Conservation (phyloP, 2,797 vertebrate species). For the Fringilla coelebs region DNA sequence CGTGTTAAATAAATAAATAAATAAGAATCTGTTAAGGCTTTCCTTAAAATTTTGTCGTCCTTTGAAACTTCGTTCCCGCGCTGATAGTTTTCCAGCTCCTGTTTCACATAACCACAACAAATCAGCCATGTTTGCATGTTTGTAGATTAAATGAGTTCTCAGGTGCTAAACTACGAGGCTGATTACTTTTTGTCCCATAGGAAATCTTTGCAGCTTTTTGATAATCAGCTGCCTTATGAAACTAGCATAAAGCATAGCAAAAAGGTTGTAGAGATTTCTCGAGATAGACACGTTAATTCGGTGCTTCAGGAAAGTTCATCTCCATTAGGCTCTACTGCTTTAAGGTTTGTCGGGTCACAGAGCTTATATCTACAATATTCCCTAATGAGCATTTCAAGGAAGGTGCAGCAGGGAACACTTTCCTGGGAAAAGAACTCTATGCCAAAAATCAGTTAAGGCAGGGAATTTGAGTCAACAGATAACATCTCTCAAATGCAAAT, state of each 20-base stretch:
- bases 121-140: not conserved
- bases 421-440: not conserved
- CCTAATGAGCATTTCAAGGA: not conserved
- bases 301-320: not conserved
- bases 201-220: not conserved
- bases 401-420: not conserved
- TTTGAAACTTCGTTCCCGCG: rapidly evolving
- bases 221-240: not conserved
- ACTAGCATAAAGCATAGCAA: not conserved
- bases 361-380: not conserved
- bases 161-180: not conserved
- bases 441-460: not conserved
- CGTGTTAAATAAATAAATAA: not conserved
- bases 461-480: not conserved
- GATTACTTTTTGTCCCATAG: not conserved
- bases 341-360: not conserved
- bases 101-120: not conserved
- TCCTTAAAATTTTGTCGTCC: not conserved
- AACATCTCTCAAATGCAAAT: rapidly evolving
- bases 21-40: not conserved
- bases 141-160: not conserved
- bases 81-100: not conserved
- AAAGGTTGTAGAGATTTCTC: not conserved
- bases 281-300: not conserved
- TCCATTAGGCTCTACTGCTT: not conserved